A percentile compares a stretch with the other conserved stretches of the same genome.
Evolutionary conservation across 2,797 vertebrate species (phyloP).

Genomic region (Hybognathus amarus): DNA sequence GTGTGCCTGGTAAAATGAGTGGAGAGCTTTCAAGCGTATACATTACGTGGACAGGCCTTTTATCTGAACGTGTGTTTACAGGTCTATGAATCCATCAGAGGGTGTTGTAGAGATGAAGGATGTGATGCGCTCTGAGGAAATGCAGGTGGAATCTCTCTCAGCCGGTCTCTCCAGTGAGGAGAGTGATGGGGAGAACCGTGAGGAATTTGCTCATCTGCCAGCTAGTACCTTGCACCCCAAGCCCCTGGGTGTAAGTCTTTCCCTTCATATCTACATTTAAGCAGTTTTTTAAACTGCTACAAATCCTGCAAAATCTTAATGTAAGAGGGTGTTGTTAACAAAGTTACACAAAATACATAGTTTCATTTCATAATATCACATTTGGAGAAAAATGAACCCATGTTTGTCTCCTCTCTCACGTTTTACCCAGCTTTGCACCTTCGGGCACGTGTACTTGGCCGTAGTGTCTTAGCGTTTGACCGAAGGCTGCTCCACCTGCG

Average conservation of each 20-base stretch:
- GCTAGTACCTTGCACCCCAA: slow-evolving; percentile 80
- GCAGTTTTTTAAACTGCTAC: not conserved
- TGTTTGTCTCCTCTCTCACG: slow-evolving; percentile 1
- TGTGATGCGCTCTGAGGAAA: slow-evolving; percentile 60
- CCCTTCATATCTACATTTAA: slow-evolving; percentile 2
- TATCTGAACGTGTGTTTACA: slow-evolving; percentile 50
- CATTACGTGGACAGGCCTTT: not conserved
- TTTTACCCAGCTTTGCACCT: slow-evolving; percentile 83
- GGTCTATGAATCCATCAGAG: slow-evolving; percentile 74
- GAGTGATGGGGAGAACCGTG: slow-evolving; percentile 79
- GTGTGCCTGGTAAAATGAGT: not conserved
- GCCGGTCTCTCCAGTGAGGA: slow-evolving; percentile 78
- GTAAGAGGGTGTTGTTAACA: not conserved
- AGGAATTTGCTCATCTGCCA: slow-evolving; percentile 74
- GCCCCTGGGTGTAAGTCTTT: slow-evolving; percentile 83
- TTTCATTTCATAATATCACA: not conserved
- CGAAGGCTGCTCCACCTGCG: slow-evolving; percentile 85
- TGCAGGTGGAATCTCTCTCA: slow-evolving; percentile 62
- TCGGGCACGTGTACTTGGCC: slow-evolving; percentile 85
- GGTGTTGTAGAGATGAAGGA: slow-evolving; percentile 72
- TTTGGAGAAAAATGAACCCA: not conserved
- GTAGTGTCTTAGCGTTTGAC: slow-evolving; percentile 87
- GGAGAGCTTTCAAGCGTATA: not conserved
- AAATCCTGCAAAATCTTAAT: not conserved
- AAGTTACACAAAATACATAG: not conserved